A percentile compares a stretch with the other conserved stretches of the same genome.
These are phyloP conservation scores for Otis tarda DNA, from an alignment of 2,113 vertebrate species.

Conservation along the genomic window DNA sequence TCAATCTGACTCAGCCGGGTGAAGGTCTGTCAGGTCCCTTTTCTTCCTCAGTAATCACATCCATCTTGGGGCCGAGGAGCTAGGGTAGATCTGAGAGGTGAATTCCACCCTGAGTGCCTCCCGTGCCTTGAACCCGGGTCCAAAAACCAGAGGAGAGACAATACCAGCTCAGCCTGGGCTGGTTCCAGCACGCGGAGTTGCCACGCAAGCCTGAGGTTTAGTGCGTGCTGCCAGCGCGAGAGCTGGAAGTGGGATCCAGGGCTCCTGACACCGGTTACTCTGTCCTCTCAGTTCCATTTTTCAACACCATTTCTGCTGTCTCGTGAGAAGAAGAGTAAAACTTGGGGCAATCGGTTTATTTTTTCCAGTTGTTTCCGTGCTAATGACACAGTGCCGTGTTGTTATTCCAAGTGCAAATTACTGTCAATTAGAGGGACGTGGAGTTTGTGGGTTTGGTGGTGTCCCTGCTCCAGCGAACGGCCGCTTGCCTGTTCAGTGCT, in stretches of 20 bases:
- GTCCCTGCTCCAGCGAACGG: background rate
- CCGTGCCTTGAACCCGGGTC: background rate
- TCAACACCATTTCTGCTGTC: background rate
- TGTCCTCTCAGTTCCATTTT: background rate
- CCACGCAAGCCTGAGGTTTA: background rate
- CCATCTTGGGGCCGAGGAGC: background rate
- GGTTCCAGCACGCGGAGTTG: background rate
- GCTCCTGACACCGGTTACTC: background rate
- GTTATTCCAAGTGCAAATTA: background rate
- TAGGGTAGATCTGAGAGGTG: background rate
- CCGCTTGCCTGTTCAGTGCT: accelerated
- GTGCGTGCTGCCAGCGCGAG: background rate
- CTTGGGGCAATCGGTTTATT: accelerated
- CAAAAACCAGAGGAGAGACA: background rate
- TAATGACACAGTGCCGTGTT: too few relatives aligned
- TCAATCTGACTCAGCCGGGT: background rate
- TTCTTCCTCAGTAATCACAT: background rate
- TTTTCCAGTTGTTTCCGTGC: background rate
- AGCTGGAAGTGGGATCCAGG: background rate
- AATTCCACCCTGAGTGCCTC: background rate
- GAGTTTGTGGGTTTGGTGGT: background rate
- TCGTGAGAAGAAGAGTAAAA: background rate
- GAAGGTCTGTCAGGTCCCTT: background rate
- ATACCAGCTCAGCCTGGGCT: background rate
- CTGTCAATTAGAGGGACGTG: background rate